Conservation (phyloP, 2,113 vertebrate species). For the Pipa parva region DNA sequence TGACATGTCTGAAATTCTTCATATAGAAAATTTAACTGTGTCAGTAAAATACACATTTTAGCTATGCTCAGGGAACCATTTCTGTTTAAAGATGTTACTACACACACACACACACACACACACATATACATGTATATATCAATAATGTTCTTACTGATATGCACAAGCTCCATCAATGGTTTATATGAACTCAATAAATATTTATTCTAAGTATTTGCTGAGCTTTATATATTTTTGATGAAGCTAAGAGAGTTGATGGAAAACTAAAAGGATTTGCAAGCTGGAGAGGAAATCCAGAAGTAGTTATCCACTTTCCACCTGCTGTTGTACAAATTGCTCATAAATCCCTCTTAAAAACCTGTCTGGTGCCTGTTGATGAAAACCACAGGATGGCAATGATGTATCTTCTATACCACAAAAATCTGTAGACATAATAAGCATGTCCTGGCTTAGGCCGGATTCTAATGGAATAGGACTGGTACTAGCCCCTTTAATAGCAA, state of each 20-base stretch:
- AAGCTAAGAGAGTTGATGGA: neutral
- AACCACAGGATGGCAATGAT: neutral
- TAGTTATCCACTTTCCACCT: neutral
- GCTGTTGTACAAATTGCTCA: slow-evolving; percentile 8
- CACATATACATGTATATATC: too few relatives aligned
- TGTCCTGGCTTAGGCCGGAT: neutral
- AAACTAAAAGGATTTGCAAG: neutral
- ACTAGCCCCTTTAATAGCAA: too few relatives aligned
- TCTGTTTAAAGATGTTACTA: too few relatives aligned
- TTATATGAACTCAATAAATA: neutral
- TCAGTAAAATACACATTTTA: too few relatives aligned
- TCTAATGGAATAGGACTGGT: neutral
- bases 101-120: too few relatives aligned
- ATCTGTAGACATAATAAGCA: neutral
- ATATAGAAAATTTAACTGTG: too few relatives aligned
- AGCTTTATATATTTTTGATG: neutral
- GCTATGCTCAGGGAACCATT: too few relatives aligned
- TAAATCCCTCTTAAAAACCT: slow-evolving; percentile 14
- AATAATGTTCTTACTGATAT: neutral
- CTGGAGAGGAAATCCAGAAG: neutral
- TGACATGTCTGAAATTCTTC: too few relatives aligned
- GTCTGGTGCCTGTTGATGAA: slow-evolving; percentile 12
- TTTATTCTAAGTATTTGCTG: neutral
- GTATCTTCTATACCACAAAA: neutral
- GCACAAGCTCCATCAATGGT: neutral